A percentile compares a stretch with the other conserved stretches of the same genome.
Conservation (phyloP, 2,113 vertebrate genomes). For the Erythrocercus mccallii region DNA sequence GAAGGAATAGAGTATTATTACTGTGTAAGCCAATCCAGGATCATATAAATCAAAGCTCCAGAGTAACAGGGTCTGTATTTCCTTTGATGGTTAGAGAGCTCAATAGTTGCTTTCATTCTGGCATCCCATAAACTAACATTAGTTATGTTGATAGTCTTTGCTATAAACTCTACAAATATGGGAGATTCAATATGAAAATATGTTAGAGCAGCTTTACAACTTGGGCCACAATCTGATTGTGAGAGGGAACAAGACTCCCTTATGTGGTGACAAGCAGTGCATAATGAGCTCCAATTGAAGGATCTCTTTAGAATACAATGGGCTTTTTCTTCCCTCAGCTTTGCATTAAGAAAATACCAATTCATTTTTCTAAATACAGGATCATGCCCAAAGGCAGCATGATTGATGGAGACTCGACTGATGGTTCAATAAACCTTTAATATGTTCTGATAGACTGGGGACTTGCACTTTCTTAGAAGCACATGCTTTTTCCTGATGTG, state of each 20-base stretch:
- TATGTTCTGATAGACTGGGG: not conserved
- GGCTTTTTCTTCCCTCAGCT: slow-evolving; percentile 32
- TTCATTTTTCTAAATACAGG: slow-evolving; percentile 1
- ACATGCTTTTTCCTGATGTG: not conserved
- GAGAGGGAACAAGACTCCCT: slow-evolving; percentile 42
- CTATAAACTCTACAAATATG: slow-evolving; percentile 10
- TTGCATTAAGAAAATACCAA: slow-evolving; percentile 1
- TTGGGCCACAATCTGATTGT: slow-evolving; percentile 42
- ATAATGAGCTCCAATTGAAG: slow-evolving; percentile 12
- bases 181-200: slow-evolving; percentile 14
- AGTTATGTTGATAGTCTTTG: slow-evolving; percentile 36
- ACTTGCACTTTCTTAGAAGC: not conserved
- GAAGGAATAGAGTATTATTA: slow-evolving; percentile 43
- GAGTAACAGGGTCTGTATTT: not conserved
- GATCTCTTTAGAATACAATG: slow-evolving; percentile 4
- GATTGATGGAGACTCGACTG: not conserved
- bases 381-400: slow-evolving; percentile 7
- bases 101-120: slow-evolving; percentile 63
- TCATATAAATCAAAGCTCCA: slow-evolving; percentile 7
- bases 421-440: not conserved
- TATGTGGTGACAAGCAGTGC: not conserved
- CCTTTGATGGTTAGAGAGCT: slow-evolving; percentile 48
- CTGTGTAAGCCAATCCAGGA: not conserved
- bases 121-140: slow-evolving; percentile 29
- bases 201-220: slow-evolving; percentile 35